phyloP scores from a whole-genome alignment of 1,140 invertebrate genomes.

The Magallana gigas region DNA sequence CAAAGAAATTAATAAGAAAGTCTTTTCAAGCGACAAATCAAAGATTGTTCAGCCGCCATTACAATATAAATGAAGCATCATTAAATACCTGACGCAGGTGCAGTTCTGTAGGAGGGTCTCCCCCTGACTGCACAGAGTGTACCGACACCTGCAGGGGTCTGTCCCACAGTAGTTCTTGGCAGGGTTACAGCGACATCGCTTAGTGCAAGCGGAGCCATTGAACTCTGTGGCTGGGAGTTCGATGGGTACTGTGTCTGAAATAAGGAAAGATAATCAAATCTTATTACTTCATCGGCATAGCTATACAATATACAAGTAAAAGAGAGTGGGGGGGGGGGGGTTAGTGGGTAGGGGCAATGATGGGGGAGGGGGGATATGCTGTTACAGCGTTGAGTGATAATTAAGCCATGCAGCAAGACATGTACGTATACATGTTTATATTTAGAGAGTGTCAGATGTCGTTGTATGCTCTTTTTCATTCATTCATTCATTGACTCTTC shows the following conservation, averaged over 20 bases:
- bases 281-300: neutral
- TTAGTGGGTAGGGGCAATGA: no score
- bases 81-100: neutral
- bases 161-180: slow-evolving; percentile 25
- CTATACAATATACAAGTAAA: neutral
- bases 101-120: slow-evolving; percentile 5
- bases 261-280: neutral
- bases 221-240: neutral
- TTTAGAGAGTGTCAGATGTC: no score
- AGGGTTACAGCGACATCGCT: slow-evolving; percentile 38
- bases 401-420: no score
- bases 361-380: no score
- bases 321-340: neutral
- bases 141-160: neutral
- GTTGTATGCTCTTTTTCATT: no score
- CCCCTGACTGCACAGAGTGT: neutral
- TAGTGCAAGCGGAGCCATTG: neutral
- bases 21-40: no score
- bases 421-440: no score
- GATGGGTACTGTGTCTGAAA: slow-evolving; percentile 15
- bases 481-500: no score
- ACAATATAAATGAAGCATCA: no score
- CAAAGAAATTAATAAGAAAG: no score
- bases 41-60: no score
- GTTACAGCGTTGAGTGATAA: no score